Conservation (phyloP, 2,888 invertebrate genomes). For the Ethmia dodecea region DNA sequence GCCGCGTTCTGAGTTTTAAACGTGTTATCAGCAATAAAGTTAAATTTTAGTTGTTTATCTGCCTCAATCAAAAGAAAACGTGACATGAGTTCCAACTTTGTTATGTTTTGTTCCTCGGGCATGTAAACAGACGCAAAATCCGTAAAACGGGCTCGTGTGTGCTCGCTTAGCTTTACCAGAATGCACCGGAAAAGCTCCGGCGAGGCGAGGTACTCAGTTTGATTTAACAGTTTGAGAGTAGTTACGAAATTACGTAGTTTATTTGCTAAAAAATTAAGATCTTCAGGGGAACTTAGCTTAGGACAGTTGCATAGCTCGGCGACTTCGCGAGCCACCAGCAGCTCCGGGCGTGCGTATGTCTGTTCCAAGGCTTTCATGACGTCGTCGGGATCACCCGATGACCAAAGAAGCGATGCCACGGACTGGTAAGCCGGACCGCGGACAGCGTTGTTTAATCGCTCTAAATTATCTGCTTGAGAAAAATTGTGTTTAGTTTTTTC, state of each 20-base stretch:
- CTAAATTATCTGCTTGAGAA: too few species aligned
- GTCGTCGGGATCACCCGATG: background rate
- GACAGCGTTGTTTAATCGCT: too few species aligned
- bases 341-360: slow-evolving; percentile 1
- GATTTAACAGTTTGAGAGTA: too few species aligned
- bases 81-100: too few species aligned
- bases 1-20: background rate
- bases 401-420: background rate
- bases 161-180: slow-evolving; percentile 3
- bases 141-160: slow-evolving; percentile 5
- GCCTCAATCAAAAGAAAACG: slow-evolving; percentile 1
- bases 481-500: too few species aligned
- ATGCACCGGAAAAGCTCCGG: slow-evolving; percentile 3
- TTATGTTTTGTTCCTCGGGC: too few species aligned
- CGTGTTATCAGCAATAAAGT: background rate
- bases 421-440: too few species aligned
- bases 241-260: slow-evolving; percentile 1
- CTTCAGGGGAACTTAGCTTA: background rate
- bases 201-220: slow-evolving; percentile 1
- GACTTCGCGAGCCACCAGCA: slow-evolving; percentile 1
- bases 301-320: background rate
- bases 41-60: slow-evolving; percentile 3
- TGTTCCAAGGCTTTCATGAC: background rate
- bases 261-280: slow-evolving; percentile 1
- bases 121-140: too few species aligned